Percentiles rank a stretch among this genome's conserved stretches.
phyloP scores from a whole-genome alignment of 53 echinoderm and acorn worm species.

The Actinopyga echinites region DNA sequence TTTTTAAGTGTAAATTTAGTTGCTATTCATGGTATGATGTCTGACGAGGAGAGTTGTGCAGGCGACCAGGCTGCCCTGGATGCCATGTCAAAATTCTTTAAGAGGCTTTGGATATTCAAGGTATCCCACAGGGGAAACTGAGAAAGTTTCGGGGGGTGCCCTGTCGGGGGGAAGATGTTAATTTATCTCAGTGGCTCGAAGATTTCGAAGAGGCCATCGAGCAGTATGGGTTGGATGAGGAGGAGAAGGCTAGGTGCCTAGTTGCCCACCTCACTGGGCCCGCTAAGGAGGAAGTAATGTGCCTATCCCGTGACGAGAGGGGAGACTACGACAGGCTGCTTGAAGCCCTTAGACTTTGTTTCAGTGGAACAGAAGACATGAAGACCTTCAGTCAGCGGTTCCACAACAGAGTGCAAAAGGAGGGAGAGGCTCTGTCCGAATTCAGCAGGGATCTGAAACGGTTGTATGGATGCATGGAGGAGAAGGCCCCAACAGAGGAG shows the following conservation, averaged over 20 bases:
- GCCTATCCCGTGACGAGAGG: background rate
- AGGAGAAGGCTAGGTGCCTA: constrained; percentile 13
- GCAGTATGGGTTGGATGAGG: background rate
- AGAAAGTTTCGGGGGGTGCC: background rate
- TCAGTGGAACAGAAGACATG: constrained; percentile 5
- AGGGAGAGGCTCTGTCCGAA: too few relatives aligned
- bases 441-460: constrained; percentile 40
- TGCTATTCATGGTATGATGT: too few relatives aligned
- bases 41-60: background rate
- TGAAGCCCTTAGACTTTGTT: constrained; percentile 9
- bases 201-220: background rate
- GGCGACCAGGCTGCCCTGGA: background rate
- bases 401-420: constrained; percentile 27
- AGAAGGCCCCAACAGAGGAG: background rate
- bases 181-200: background rate
- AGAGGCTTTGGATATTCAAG: constrained; percentile 2
- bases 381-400: constrained; percentile 19
- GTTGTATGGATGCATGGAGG: constrained; percentile 22
- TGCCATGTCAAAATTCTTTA: background rate
- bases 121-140: constrained; percentile 21
- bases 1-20: too few relatives aligned
- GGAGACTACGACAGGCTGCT: background rate
- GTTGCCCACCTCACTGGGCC: constrained; percentile 48
- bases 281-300: constrained; percentile 51
- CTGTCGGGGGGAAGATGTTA: background rate